Conservation (phyloP, 2,888 invertebrate genomes). For the Cheilosia vulpina region DNA sequence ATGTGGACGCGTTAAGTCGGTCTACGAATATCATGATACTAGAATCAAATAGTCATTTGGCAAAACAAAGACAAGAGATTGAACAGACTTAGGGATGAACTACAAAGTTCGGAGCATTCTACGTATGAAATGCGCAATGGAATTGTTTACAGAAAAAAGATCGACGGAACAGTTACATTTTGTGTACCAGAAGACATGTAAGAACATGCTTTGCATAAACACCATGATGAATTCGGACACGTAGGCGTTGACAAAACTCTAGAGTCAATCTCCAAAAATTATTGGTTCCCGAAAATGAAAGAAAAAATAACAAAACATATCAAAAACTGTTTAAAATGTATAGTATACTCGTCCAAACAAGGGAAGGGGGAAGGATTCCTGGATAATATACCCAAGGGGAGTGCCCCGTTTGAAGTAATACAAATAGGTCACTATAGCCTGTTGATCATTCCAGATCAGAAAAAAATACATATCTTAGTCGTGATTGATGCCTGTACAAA, state of each 20-base stretch:
- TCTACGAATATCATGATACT: too few species aligned
- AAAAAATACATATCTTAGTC: conserved; percentile 4
- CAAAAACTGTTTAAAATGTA: conserved; percentile 14
- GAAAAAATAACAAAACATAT: conserved; percentile 3
- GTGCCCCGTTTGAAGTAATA: neutral
- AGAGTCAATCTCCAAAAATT: conserved; percentile 14
- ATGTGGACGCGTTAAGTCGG: too few species aligned
- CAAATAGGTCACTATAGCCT: neutral
- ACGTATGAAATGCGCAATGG: conserved; percentile 34
- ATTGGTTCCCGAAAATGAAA: conserved; percentile 21
- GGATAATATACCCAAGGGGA: conserved; percentile 15
- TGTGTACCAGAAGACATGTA: conserved; percentile 30
- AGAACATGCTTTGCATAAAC: conserved; percentile 26
- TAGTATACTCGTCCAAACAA: conserved; percentile 1
- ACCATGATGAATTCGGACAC: conserved; percentile 68
- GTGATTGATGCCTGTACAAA: conserved; percentile 27
- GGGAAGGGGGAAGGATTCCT: conserved; percentile 1
- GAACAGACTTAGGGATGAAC: conserved; percentile 1
- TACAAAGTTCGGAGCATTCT: conserved; percentile 22
- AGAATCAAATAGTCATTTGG: conserved; percentile 1
- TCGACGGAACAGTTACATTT: neutral
- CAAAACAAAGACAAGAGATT: neutral
- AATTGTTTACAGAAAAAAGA: conserved; percentile 25
- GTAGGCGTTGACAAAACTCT: conserved; percentile 22
- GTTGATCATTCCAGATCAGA: neutral